Conservation (phyloP, 2,888 invertebrate genomes). For the Noctua comes region DNA sequence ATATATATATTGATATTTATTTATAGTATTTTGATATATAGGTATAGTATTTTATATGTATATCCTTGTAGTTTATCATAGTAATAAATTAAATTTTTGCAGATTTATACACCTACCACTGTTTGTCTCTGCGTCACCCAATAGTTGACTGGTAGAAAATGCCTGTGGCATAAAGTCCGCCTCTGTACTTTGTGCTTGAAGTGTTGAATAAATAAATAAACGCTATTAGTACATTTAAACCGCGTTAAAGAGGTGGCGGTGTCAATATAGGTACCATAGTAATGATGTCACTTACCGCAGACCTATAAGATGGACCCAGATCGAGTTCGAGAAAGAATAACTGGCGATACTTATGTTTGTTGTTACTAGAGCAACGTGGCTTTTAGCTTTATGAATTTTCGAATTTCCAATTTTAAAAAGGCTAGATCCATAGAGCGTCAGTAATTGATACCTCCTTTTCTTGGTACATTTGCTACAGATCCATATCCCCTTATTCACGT, state of each 20-base stretch:
- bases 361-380: not conserved
- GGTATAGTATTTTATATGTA: no score
- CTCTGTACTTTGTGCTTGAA: no score
- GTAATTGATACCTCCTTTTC: not conserved
- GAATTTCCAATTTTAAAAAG: not conserved
- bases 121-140: no score
- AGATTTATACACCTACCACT: no score
- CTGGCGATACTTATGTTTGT: not conserved
- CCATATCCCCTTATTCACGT: not conserved
- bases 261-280: not conserved
- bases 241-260: not conserved
- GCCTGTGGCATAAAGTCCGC: no score
- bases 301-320: not conserved
- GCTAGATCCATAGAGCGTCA: not conserved
- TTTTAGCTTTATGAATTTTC: not conserved
- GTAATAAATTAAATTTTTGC: no score
- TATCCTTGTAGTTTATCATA: no score
- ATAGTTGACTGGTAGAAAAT: no score
- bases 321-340: not conserved
- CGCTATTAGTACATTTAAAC: not conserved
- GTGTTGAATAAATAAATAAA: no score
- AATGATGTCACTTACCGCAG: not conserved
- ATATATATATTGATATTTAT: no score
- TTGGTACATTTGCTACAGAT: not conserved
- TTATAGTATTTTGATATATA: no score